Evolutionary conservation across 2,113 vertebrate species (phyloP), one percentile per base, ranked within the genome.

Genomic region (Gallinago paraguaiae): DNA sequence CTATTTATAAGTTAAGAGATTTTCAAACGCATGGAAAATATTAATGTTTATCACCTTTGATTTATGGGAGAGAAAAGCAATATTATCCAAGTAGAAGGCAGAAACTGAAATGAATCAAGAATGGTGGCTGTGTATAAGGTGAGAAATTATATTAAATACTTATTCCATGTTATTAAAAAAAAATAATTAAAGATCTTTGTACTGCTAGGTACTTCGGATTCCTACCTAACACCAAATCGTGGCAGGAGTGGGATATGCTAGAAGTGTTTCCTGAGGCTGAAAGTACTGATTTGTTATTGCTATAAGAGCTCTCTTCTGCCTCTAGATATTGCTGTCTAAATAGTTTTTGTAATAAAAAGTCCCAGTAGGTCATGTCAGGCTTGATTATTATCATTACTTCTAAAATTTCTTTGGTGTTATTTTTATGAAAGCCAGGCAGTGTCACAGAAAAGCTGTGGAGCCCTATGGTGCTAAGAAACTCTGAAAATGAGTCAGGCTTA

Each of bases 401-500:
- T 77, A 51, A 78, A 72, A 70, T 51, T 70, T 88, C 57, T 81
- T 67, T 60, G 31, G 46, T 93, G 76, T 53, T 77, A 43, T 77
- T 93, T 91, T 90, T 56, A 70, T 74, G 59, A 70, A 88, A 82
- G 45, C 61, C 23, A 87, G n/a, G 50, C 81, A 96, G 81, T 35
- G 70, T 90, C 74, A 76, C 60, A 65, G 74, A 72, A 84, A 93
- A 54, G 9, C 69, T 72, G 24, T 51, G 80, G 63, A 81, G 60
- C 33, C 45, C 74, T 79, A 13, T 70, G 88, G 59, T 93, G 75
- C 82, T 95, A 67, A 82, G 78, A 83, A 95, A 80, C 41, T 33
- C 70, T 74, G 70, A 88, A 79, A 93, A 92, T 85, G 88, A 93
- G 74, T 95, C 95, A 94, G 68, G 53, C 77, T 82, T 51, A 69